A percentile compares a stretch with the other conserved stretches of the same genome.
Evolutionary conservation across 2,797 vertebrate species (phyloP).

Genomic region (Semotilus atromaculatus): DNA sequence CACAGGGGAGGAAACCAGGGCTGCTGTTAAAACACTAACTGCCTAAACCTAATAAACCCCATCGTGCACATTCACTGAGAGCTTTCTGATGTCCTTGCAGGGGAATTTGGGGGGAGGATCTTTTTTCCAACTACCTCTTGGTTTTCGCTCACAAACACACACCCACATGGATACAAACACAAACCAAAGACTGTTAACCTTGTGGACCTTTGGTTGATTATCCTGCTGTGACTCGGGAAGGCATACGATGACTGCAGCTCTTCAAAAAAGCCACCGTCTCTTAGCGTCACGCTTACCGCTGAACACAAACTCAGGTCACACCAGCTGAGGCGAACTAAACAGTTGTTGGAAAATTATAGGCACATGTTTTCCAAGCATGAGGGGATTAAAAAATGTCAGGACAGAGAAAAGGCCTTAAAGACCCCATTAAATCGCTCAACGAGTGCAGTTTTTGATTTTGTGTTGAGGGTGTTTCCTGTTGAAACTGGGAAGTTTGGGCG

Average conservation of each 20-base stretch:
- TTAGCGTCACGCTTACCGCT: constrained; percentile 32
- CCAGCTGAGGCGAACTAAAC: constrained; percentile 20
- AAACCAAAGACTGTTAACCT: constrained; percentile 33
- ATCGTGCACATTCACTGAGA: constrained; percentile 26
- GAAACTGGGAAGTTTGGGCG: background rate
- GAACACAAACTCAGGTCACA: constrained; percentile 18
- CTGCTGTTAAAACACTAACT: constrained; percentile 47
- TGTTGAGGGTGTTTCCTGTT: background rate
- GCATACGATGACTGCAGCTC: constrained; percentile 21
- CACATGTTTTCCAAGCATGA: constrained; percentile 31
- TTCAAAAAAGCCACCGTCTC: constrained; percentile 47
- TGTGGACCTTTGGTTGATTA: constrained; percentile 51
- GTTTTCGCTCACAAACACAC: constrained; percentile 22
- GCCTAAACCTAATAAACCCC: constrained; percentile 44
- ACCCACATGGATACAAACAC: constrained; percentile 18
- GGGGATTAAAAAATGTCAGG: constrained; percentile 2
- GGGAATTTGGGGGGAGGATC: constrained; percentile 37
- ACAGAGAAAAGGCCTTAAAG: background rate
- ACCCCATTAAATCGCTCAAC: background rate
- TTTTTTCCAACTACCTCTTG: constrained; percentile 8
- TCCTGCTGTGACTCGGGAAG: constrained; percentile 46
- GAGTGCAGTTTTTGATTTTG: background rate
- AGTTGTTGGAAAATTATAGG: constrained; percentile 20
- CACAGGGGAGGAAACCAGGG: constrained; percentile 46
- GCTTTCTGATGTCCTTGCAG: constrained; percentile 30